phyloP scores from a whole-genome alignment of 2,797 vertebrate genomes.

The Eulemur coronatus region DNA sequence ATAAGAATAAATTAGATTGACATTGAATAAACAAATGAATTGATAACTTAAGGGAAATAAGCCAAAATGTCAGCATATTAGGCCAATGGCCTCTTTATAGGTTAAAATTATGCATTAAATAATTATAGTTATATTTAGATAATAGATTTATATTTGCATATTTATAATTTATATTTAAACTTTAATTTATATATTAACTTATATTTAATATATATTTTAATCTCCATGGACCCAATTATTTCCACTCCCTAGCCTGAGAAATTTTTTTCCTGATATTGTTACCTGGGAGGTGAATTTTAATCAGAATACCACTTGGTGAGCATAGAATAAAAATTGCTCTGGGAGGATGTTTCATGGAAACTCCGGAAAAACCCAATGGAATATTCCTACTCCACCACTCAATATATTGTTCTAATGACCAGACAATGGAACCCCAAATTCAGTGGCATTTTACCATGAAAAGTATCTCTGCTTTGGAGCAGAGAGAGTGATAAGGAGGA shows the following conservation, averaged over 20 bases:
- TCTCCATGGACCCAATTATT: constrained; percentile 22
- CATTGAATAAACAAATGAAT: constrained; percentile 17
- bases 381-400: not conserved
- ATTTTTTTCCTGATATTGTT: not conserved
- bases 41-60: constrained; percentile 4
- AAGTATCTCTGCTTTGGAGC: not conserved
- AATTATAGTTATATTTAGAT: not conserved
- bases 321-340: not conserved
- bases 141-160: not conserved
- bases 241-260: not conserved
- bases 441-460: not conserved
- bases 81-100: not conserved
- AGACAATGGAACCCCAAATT: not conserved
- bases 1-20: constrained; percentile 36
- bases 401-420: not conserved
- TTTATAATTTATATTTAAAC: not conserved
- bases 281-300: not conserved
- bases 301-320: constrained; percentile 4
- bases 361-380: not conserved
- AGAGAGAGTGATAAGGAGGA: not conserved
- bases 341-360: not conserved
- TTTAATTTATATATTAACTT: not conserved
- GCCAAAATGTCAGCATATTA: constrained; percentile 34
- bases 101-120: not conserved
- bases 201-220: not conserved